Percentiles rank a stretch among this genome's conserved stretches.
Conservation (phyloP, 2,113 vertebrate species). For the Numenius arquata region DNA sequence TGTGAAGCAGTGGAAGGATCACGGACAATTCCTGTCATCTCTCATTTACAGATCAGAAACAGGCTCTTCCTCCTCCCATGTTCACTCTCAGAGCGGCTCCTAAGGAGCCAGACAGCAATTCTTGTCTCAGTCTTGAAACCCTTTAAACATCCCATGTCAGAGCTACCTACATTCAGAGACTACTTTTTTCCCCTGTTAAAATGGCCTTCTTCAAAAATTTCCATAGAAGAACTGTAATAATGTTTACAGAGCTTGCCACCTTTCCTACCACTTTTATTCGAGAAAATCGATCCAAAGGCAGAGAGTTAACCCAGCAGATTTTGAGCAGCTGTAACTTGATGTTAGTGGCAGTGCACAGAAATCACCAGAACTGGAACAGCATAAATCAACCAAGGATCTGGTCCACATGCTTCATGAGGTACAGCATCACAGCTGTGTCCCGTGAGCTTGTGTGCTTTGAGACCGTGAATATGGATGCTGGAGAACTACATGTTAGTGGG, state of each 20-base stretch:
- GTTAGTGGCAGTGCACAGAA: not conserved
- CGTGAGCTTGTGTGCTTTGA: not conserved
- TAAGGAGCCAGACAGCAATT: not conserved
- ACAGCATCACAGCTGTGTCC: not conserved
- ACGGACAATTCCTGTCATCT: rapidly evolving
- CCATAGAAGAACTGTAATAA: not conserved
- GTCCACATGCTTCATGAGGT: rapidly evolving
- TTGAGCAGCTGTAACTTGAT: not conserved
- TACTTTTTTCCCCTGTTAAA: not conserved
- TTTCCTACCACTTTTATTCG: not conserved
- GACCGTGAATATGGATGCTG: not conserved
- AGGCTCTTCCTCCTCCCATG: rapidly evolving
- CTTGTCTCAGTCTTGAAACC: not conserved
- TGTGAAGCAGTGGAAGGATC: not conserved
- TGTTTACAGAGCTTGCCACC: not conserved
- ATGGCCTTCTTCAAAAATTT: not conserved
- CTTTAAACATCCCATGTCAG: not conserved
- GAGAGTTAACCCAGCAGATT: not conserved
- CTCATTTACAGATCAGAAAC: not conserved
- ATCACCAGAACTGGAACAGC: not conserved
- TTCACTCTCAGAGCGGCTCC: not conserved
- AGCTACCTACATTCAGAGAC: not conserved
- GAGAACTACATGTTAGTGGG: not conserved
- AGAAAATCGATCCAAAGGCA: not conserved
- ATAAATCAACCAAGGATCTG: not conserved